phyloP scores from a whole-genome alignment of 1,140 invertebrate species.

The Panagrolaimus sp. region DNA sequence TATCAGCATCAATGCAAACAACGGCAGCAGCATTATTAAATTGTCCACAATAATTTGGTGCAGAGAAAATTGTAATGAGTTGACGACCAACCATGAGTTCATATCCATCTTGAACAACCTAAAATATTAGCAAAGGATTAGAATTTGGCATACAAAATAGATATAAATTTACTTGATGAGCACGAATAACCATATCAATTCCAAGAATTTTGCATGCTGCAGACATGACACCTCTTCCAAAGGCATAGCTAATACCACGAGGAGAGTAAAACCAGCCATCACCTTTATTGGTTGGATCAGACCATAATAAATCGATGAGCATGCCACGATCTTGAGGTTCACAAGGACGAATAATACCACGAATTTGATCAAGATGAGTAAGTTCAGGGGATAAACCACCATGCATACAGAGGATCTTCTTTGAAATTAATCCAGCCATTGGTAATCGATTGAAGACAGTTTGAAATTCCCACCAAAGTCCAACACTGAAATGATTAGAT shows the following conservation, averaged over 20 bases:
- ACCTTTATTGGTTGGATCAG: slow-evolving; percentile 44
- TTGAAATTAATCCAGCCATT: slow-evolving; percentile 42
- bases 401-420: slow-evolving; percentile 37
- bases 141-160: neutral
- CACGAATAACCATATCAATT: slow-evolving; percentile 43
- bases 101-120: slow-evolving; percentile 47
- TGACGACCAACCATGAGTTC: slow-evolving; percentile 41
- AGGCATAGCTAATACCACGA: slow-evolving; percentile 42
- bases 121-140: neutral
- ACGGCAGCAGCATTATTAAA: slow-evolving; percentile 48
- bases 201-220: slow-evolving; percentile 34
- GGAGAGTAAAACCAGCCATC: slow-evolving; percentile 45
- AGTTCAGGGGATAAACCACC: slow-evolving; percentile 45
- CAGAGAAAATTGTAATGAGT: slow-evolving; percentile 47
- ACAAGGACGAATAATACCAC: slow-evolving; percentile 38
- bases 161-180: slow-evolving; percentile 32
- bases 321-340: slow-evolving; percentile 44
- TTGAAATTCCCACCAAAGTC: slow-evolving; percentile 51
- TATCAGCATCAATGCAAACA: slow-evolving; percentile 44
- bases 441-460: slow-evolving; percentile 43
- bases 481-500: slow-evolving; percentile 19
- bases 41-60: slow-evolving; percentile 45
- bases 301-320: slow-evolving; percentile 47
- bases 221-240: slow-evolving; percentile 40
- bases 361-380: slow-evolving; percentile 33